Conservation (phyloP, 2,888 invertebrate species). For the Ophraella communa region DNA sequence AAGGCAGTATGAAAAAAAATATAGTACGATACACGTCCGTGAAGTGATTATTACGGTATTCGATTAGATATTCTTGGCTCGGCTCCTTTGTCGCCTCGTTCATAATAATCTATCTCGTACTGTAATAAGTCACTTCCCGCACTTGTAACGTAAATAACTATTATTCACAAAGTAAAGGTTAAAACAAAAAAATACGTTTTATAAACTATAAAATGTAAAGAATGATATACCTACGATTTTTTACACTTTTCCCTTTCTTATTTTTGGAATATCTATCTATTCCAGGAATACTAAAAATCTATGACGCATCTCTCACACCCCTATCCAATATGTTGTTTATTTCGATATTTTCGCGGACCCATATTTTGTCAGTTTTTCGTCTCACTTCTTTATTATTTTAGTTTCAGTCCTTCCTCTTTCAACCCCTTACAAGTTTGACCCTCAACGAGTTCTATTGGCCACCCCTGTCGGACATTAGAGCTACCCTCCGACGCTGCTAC, state of each 20-base stretch:
- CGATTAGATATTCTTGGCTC: too few relatives aligned
- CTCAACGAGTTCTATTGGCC: conserved; percentile 50
- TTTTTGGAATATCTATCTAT: conserved; percentile 18
- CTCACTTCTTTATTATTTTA: conserved; percentile 37
- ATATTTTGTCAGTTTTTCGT: conserved; percentile 39
- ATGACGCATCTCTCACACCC: conserved; percentile 38
- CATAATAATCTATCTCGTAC: too few relatives aligned
- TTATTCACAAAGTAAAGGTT: too few relatives aligned
- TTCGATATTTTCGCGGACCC: conserved; percentile 39
- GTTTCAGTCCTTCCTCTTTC: conserved; percentile 36
- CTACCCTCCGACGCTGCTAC: conserved; percentile 51
- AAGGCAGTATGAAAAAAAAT: too few relatives aligned
- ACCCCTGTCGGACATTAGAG: conserved; percentile 50
- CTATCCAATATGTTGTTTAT: conserved; percentile 44
- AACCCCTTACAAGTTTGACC: conserved; percentile 50
- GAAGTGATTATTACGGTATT: too few relatives aligned
- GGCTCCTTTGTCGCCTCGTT: too few relatives aligned
- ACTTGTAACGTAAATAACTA: too few relatives aligned
- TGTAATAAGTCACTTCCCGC: too few relatives aligned
- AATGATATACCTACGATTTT: not conserved
- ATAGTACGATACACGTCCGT: too few relatives aligned
- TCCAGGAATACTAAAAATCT: conserved; percentile 23
- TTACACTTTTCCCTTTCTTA: not conserved
- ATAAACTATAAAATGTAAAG: not conserved
- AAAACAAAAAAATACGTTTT: too few relatives aligned